phyloP scores from a whole-genome alignment of 1,140 invertebrate species.

The Procambarus virginalis region DNA sequence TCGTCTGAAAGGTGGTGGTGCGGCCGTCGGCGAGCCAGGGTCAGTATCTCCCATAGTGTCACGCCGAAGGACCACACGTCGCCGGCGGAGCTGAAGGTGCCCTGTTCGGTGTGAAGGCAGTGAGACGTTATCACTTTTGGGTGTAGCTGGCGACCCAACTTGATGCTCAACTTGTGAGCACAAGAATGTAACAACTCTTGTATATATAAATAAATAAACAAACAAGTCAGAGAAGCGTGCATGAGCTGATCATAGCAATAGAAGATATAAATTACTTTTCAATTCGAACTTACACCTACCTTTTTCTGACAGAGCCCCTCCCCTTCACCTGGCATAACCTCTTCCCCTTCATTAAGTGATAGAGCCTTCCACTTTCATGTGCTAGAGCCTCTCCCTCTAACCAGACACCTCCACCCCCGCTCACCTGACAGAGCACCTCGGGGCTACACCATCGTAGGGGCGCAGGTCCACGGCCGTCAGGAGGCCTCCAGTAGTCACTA shows the following conservation, averaged over 20 bases:
- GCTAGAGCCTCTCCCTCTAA: neutral
- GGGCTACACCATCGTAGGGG: conserved; percentile 53
- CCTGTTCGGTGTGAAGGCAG: conserved; percentile 76
- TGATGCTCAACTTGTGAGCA: too few relatives aligned
- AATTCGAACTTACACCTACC: too few relatives aligned
- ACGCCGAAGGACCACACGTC: conserved; percentile 88
- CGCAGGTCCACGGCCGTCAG: conserved; percentile 43
- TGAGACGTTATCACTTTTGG: too few relatives aligned
- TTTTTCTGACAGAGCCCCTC: neutral
- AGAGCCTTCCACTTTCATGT: neutral
- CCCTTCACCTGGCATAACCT: neutral
- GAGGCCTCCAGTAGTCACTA: conserved; percentile 43
- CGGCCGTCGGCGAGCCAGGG: conserved; percentile 82
- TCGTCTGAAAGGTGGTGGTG: conserved; percentile 53
- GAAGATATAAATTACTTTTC: too few relatives aligned
- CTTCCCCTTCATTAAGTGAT: neutral
- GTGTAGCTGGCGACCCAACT: too few relatives aligned
- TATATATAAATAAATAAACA: too few relatives aligned
- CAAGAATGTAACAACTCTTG: too few relatives aligned
- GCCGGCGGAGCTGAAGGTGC: conserved; percentile 81
- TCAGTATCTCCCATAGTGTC: conserved; percentile 86
- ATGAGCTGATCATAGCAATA: too few relatives aligned
- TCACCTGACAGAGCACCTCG: conserved; percentile 47
- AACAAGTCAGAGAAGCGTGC: too few relatives aligned
- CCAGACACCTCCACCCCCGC: neutral